Conservation (phyloP, 1,140 invertebrate genomes). For the Drosophila bocki region DNA sequence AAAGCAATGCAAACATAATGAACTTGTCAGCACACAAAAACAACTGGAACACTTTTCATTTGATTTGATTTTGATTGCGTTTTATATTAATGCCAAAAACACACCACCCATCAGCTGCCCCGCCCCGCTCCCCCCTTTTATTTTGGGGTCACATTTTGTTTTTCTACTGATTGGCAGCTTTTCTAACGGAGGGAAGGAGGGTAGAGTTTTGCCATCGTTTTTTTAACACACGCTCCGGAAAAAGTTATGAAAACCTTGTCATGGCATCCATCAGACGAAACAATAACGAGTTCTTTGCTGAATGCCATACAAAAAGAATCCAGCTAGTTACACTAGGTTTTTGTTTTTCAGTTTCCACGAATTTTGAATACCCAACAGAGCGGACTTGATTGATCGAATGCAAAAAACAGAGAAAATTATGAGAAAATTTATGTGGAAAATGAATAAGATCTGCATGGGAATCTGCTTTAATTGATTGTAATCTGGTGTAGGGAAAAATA, state of each 20-base stretch:
- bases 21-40: conserved; percentile 65
- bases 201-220: conserved; percentile 37
- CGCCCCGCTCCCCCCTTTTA: neutral
- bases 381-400: conserved; percentile 27
- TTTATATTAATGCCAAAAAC: conserved; percentile 73
- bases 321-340: conserved; percentile 12
- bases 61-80: conserved; percentile 82
- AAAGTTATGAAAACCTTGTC: conserved; percentile 67
- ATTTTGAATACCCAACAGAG: conserved; percentile 26
- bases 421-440: conserved; percentile 4
- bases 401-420: neutral
- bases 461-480: conserved; percentile 16
- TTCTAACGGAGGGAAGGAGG: neutral
- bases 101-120: conserved; percentile 13
- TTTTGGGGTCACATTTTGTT: conserved; percentile 33
- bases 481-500: neutral
- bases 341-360: conserved; percentile 2
- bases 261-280: conserved; percentile 45
- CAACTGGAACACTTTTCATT: conserved; percentile 78
- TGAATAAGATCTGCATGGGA: neutral
- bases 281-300: conserved; percentile 26
- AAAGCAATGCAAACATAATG: conserved; percentile 81
- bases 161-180: conserved; percentile 38
- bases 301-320: neutral
- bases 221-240: conserved; percentile 38